These are phyloP conservation scores for Lucilia sericata DNA, from an alignment of 1,140 invertebrate genomes.

Conservation along the genomic window DNA sequence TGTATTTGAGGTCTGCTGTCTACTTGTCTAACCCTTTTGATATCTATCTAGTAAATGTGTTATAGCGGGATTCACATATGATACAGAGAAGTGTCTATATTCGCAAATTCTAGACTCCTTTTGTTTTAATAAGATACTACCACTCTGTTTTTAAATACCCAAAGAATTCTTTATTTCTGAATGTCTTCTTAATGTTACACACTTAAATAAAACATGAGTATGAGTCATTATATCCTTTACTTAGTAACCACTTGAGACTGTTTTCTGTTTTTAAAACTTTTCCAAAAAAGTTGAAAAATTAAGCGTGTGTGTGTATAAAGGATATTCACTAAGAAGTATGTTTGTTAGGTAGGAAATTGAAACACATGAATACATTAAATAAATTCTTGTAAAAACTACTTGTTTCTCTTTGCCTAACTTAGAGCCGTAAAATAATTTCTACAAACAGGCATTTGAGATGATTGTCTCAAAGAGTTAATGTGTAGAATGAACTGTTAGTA, in stretches of 20 bases:
- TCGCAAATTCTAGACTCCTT: background rate
- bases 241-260: conserved; percentile 44
- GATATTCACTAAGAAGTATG: background rate
- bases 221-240: conserved; percentile 39
- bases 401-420: background rate
- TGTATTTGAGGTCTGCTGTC: conserved; percentile 21
- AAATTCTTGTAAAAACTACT: conserved; percentile 27
- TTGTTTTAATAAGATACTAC: background rate
- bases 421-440: too few species aligned
- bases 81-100: background rate
- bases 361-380: background rate
- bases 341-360: background rate
- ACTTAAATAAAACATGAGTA: background rate
- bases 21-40: background rate
- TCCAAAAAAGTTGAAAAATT: conserved; percentile 11
- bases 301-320: too few species aligned
- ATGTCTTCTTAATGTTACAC: conserved; percentile 12
- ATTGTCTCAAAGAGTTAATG: background rate
- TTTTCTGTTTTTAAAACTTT: conserved; percentile 20
- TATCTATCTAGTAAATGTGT: background rate
- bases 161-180: background rate
- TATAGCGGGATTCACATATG: background rate
- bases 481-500: background rate
- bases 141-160: background rate
- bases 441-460: background rate